phyloP scores from a whole-genome alignment of 2,797 vertebrate species.

The Gobionotothen gibberifrons region DNA sequence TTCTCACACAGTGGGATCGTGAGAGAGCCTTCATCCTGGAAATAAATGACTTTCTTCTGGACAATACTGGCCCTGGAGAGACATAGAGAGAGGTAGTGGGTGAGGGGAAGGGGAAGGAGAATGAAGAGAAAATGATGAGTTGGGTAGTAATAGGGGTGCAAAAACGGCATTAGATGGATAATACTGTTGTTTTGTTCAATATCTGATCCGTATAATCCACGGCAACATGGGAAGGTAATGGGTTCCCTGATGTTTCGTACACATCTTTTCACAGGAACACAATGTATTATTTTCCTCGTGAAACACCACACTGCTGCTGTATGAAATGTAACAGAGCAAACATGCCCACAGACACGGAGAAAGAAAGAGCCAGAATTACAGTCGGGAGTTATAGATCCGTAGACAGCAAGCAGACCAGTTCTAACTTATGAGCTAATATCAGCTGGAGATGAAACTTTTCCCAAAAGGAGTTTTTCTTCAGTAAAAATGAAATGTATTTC shows the following conservation, averaged over 20 bases:
- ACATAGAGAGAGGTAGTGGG: constrained; percentile 23
- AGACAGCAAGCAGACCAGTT: constrained; percentile 14
- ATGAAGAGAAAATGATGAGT: constrained; percentile 4
- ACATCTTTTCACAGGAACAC: constrained; percentile 41
- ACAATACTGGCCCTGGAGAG: constrained; percentile 93
- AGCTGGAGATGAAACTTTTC: constrained; percentile 42
- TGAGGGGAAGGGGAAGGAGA: neutral
- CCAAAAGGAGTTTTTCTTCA: neutral
- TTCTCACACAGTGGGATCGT: constrained; percentile 94
- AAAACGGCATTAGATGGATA: constrained; percentile 47
- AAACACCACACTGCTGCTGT: constrained; percentile 40
- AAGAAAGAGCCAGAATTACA: constrained; percentile 37
- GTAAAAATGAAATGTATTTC: constrained; percentile 24
- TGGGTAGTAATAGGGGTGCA: constrained; percentile 15
- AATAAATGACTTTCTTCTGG: constrained; percentile 96
- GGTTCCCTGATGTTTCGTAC: constrained; percentile 47
- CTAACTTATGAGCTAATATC: constrained; percentile 27
- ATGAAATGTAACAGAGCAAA: constrained; percentile 47
- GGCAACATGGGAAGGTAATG: constrained; percentile 44
- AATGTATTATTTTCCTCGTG: constrained; percentile 34
- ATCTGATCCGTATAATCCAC: constrained; percentile 53
- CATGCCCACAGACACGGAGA: constrained; percentile 20
- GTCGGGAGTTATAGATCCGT: constrained; percentile 8
- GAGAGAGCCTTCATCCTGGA: constrained; percentile 96
- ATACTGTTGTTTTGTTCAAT: constrained; percentile 4